Evolutionary conservation across 2,888 invertebrate genomes (phyloP).

Genomic region (Glyphotaelius pellucidus): DNA sequence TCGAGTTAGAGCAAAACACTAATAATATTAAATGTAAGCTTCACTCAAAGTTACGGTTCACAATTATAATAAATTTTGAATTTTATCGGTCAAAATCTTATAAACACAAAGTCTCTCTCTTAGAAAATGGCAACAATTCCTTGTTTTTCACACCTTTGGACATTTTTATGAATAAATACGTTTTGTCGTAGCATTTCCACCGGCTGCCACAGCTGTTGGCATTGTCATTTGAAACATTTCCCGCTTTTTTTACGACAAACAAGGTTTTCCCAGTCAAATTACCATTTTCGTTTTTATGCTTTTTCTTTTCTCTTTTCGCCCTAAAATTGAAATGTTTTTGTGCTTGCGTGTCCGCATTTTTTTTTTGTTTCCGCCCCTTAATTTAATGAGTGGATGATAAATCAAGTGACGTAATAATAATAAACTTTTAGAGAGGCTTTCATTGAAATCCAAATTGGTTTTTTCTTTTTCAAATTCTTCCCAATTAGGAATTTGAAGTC

Average conservation of each 20-base stretch:
- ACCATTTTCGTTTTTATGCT: slow-evolving; percentile 21
- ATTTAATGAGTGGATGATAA: neutral
- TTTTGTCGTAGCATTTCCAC: neutral
- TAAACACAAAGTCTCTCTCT: neutral
- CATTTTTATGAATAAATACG: neutral
- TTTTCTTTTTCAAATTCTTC: neutral
- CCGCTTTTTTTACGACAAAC: slow-evolving; percentile 7
- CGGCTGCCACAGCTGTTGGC: neutral
- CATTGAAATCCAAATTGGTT: neutral
- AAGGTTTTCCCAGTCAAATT: neutral
- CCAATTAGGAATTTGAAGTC: neutral
- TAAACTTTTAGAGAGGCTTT: neutral
- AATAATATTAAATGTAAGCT: too few relatives aligned
- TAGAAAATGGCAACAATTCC: neutral
- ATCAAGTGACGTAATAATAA: neutral
- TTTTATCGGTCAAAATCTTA: neutral
- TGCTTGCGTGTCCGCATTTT: neutral
- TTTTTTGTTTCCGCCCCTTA: neutral
- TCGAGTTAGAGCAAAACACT: too few relatives aligned
- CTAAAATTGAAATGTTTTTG: neutral
- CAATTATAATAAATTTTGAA: neutral
- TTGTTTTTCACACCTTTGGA: neutral
- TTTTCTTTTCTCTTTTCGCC: neutral
- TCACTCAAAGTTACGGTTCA: neutral
- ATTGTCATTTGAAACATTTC: slow-evolving; percentile 15